Conservation (phyloP, 2,797 vertebrate genomes). For the Pipistrellus nathusii region DNA sequence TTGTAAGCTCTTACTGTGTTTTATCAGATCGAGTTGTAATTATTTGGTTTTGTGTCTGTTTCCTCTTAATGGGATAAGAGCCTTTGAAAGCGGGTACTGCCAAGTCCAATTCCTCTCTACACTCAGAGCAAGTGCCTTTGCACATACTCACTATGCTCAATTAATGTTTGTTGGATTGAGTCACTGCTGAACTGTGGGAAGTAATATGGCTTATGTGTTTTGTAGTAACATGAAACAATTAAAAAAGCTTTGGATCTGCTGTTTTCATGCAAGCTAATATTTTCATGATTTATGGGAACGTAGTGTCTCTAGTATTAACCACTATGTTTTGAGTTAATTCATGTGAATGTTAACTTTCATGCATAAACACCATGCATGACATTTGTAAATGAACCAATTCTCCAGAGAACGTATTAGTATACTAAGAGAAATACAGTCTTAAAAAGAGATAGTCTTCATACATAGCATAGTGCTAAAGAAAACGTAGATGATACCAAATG, state of each 20-base stretch:
- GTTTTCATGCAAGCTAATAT: conserved; percentile 7
- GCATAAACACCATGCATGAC: neutral
- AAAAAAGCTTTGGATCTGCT: neutral
- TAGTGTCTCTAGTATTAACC: neutral
- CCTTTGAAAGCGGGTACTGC: neutral
- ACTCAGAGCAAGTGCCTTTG: neutral
- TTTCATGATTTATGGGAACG: conserved; percentile 17
- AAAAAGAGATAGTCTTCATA: conserved; percentile 2
- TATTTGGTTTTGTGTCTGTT: conserved; percentile 4
- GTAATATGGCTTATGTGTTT: neutral
- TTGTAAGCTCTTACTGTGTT: neutral
- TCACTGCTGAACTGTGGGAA: neutral
- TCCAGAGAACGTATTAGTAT: conserved; percentile 10
- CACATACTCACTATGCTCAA: neutral
- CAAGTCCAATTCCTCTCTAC: neutral
- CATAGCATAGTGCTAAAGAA: neutral
- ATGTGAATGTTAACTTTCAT: conserved; percentile 33
- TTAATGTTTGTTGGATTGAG: neutral
- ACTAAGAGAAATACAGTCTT: conserved; percentile 10
- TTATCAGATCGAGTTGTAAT: neutral
- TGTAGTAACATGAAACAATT: neutral
- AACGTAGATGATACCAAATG: neutral
- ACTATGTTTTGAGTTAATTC: conserved; percentile 12
- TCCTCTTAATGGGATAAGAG: conserved; percentile 11
- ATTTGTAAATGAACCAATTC: conserved; percentile 42